A percentile compares a stretch with the other conserved stretches of the same genome.
These are phyloP conservation scores for Eilema depressum DNA, from an alignment of 2,888 invertebrate species.

Conservation along the genomic window DNA sequence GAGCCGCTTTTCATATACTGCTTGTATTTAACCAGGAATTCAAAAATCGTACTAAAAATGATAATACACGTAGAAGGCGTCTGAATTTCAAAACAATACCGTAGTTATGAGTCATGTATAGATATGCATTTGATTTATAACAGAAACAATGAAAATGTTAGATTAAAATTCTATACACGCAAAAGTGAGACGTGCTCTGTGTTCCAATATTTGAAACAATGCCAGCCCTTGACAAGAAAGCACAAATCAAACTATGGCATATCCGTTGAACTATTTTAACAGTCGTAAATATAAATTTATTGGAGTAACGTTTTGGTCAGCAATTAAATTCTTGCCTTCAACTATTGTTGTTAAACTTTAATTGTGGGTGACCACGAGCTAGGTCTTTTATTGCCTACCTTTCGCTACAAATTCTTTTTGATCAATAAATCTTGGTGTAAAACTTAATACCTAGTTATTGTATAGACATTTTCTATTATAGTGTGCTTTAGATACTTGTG, in stretches of 20 bases:
- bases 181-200: slow-evolving; percentile 73
- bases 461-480: neutral
- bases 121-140: slow-evolving; percentile 65
- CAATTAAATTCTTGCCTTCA: slow-evolving; percentile 63
- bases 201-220: slow-evolving; percentile 80
- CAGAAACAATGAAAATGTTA: slow-evolving; percentile 77
- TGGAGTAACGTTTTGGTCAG: slow-evolving; percentile 47
- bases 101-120: slow-evolving; percentile 50
- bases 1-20: neutral
- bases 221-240: slow-evolving; percentile 74
- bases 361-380: slow-evolving; percentile 60
- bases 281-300: slow-evolving; percentile 64
- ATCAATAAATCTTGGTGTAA: neutral
- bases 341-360: slow-evolving; percentile 58
- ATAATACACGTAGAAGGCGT: neutral
- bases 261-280: slow-evolving; percentile 67
- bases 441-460: neutral
- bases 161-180: slow-evolving; percentile 74
- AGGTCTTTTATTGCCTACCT: slow-evolving; percentile 30
- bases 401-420: slow-evolving; percentile 19
- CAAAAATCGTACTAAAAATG: neutral
- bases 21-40: neutral
- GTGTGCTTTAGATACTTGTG: neutral
- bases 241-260: slow-evolving; percentile 76
- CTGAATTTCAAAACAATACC: neutral